Percentiles rank a stretch among this genome's conserved stretches.
These are phyloP conservation scores for Dorcus hopei DNA, from an alignment of 2,888 invertebrate species.

Conservation along the genomic window DNA sequence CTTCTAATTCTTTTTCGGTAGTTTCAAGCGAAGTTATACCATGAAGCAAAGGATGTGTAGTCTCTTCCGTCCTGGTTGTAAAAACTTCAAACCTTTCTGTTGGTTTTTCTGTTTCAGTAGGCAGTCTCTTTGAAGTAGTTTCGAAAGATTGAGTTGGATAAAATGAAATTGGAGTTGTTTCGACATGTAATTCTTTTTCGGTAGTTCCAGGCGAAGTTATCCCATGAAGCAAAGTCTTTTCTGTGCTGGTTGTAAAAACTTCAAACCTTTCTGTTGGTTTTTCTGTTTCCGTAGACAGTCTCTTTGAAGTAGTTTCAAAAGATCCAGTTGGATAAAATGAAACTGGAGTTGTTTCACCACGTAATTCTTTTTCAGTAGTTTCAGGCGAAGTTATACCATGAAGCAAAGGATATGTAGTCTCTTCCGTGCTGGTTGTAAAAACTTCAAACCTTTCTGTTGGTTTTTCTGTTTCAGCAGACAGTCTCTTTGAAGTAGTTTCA, in stretches of 20 bases:
- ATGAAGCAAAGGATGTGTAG: not conserved
- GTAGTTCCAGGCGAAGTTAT: too few species aligned
- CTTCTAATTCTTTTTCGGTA: too few species aligned
- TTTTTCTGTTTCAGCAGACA: not conserved
- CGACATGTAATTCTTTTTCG: not conserved
- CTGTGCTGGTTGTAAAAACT: slow-evolving; percentile 1
- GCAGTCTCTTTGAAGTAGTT: too few species aligned
- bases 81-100: not conserved
- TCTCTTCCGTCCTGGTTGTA: not conserved
- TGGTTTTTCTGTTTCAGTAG: not conserved
- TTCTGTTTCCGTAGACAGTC: not conserved
- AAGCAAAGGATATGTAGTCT: not conserved
- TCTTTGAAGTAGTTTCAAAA: too few species aligned
- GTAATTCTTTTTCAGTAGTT: too few species aligned
- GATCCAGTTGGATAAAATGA: not conserved
- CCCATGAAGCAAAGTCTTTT: not conserved
- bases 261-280: not conserved
- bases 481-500: not conserved
- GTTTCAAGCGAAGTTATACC: too few species aligned
- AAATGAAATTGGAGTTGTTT: not conserved
- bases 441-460: not conserved
- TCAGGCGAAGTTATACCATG: too few species aligned
- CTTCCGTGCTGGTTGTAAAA: not conserved
- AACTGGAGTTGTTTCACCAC: not conserved
- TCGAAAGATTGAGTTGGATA: not conserved